Evolutionary conservation across 2,113 vertebrate species (phyloP).

Genomic region (Nansenia antarctica): DNA sequence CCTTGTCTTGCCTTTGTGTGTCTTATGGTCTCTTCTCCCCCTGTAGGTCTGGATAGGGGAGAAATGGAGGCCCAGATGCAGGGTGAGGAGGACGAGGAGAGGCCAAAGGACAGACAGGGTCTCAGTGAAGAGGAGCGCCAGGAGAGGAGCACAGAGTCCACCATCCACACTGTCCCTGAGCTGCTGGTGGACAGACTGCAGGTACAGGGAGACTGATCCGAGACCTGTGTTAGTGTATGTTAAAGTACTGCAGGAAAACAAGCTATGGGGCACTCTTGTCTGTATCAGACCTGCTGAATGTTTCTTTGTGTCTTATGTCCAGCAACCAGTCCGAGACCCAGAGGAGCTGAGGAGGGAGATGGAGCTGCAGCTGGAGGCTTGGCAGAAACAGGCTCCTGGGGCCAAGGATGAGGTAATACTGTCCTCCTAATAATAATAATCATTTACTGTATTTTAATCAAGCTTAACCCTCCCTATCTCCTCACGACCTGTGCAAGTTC

Average conservation of each 20-base stretch:
- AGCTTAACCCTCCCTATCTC: too few relatives aligned
- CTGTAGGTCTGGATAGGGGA: constrained; percentile 69
- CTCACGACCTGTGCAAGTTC: background rate
- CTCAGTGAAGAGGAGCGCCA: constrained; percentile 60
- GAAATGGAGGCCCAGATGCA: constrained; percentile 77
- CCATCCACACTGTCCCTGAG: constrained; percentile 85
- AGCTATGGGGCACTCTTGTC: background rate
- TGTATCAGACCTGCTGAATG: constrained; percentile 4
- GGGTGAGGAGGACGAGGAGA: constrained; percentile 60
- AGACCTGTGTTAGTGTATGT: background rate
- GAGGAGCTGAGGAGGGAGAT: constrained; percentile 87
- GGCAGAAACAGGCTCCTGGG: constrained; percentile 81
- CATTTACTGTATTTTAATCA: background rate
- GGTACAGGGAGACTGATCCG: constrained; percentile 44
- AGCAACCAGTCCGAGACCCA: constrained; percentile 78
- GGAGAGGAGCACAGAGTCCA: constrained; percentile 82
- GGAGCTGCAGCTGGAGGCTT: constrained; percentile 89
- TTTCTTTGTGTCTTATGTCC: constrained; percentile 22
- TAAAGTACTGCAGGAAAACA: background rate
- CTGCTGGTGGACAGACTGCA: constrained; percentile 71
- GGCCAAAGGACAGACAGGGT: constrained; percentile 48
- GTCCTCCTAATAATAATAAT: background rate
- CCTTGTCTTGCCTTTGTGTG: background rate
- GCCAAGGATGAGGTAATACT: constrained; percentile 81
- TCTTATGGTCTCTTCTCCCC: background rate